Conservation (phyloP, 1,140 invertebrate species). For the Neoseiulus cucumeris region DNA sequence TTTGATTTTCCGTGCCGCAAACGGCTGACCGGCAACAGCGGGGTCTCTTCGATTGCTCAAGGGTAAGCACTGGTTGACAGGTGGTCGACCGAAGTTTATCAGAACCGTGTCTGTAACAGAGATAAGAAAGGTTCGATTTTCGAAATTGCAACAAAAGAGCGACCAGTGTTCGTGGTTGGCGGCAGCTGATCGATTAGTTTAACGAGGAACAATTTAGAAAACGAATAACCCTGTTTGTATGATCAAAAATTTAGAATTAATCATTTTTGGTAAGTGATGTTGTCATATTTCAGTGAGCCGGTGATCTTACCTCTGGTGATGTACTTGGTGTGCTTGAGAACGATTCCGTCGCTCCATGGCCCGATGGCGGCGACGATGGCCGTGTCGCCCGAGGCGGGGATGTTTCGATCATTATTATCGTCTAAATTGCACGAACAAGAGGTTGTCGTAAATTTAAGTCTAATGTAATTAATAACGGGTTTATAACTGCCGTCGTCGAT, state of each 20-base stretch:
- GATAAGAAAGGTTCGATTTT: not conserved
- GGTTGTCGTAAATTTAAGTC: too few relatives aligned
- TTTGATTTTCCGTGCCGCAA: not conserved
- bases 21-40: not conserved
- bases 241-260: too few relatives aligned
- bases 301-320: not conserved
- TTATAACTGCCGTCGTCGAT: not conserved
- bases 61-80: not conserved
- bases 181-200: too few relatives aligned
- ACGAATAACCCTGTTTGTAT: too few relatives aligned
- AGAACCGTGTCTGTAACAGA: not conserved
- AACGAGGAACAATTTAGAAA: too few relatives aligned
- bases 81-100: constrained; percentile 6
- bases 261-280: too few relatives aligned
- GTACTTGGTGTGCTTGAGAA: constrained; percentile 5
- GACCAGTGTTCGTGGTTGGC: too few relatives aligned
- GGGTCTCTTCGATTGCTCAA: not conserved
- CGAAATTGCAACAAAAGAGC: too few relatives aligned
- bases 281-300: too few relatives aligned
- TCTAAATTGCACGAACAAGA: constrained; percentile 12
- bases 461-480: not conserved
- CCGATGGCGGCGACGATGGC: constrained; percentile 73
- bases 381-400: constrained; percentile 32
- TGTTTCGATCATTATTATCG: constrained; percentile 30
- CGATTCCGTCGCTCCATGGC: constrained; percentile 23